phyloP scores from a whole-genome alignment of 2,888 invertebrate genomes.

The Tiliacea citrago region DNA sequence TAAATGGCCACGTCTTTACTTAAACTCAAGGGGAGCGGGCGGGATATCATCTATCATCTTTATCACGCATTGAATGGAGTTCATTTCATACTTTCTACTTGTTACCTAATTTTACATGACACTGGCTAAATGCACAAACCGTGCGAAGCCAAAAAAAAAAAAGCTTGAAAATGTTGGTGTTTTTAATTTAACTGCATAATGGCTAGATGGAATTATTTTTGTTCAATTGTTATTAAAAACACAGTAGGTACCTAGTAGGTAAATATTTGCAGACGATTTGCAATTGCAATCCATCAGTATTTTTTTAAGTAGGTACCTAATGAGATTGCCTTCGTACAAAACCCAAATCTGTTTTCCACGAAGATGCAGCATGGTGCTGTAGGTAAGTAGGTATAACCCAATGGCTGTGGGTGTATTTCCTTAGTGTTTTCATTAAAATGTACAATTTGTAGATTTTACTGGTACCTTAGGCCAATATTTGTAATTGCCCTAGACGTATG shows the following conservation, averaged over 20 bases:
- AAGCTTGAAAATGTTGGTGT: not conserved
- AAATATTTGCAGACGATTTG: not conserved
- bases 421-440: conserved; percentile 17
- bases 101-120: no score
- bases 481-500: conserved; percentile 10
- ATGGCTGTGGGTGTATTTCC: conserved; percentile 15
- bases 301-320: no score
- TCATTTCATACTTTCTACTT: no score
- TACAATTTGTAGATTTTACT: conserved; percentile 7
- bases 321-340: not conserved
- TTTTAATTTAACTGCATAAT: not conserved
- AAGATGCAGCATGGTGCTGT: not conserved
- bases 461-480: conserved; percentile 1
- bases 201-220: not conserved
- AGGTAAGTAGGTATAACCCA: not conserved
- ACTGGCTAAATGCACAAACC: no score
- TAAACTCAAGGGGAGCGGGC: no score
- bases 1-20: no score
- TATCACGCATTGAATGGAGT: no score
- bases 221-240: not conserved
- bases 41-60: no score
- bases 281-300: not conserved
- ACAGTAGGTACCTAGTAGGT: not conserved
- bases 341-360: not conserved
- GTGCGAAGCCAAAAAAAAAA: no score